Evolutionary conservation across 1,140 invertebrate species (phyloP).

Genomic region (Coptotermes formosanus): DNA sequence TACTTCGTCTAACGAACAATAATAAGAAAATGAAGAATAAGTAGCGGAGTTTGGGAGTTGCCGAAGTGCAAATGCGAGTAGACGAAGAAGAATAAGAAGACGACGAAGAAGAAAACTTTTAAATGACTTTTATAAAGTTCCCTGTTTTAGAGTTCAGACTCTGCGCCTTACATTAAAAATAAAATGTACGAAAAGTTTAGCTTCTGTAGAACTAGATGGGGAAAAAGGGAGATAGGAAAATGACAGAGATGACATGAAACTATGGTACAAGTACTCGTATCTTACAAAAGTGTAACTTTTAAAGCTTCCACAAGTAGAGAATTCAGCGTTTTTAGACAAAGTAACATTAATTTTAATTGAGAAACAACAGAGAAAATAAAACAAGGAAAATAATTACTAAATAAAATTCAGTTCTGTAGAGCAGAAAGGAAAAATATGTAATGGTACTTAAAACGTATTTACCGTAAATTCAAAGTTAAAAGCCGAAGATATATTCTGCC

Average conservation of each 20-base stretch:
- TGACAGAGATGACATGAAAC: not conserved
- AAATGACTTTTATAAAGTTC: slow-evolving; percentile 13
- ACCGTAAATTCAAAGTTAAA: too few relatives aligned
- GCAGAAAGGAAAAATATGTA: too few relatives aligned
- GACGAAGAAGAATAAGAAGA: not conserved
- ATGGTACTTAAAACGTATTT: too few relatives aligned
- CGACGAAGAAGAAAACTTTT: not conserved
- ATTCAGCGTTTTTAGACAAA: too few relatives aligned
- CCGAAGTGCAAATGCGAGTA: not conserved
- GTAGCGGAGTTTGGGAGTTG: slow-evolving; percentile 3
- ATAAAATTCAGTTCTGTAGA: too few relatives aligned
- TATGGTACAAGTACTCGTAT: not conserved
- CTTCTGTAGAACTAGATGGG: not conserved
- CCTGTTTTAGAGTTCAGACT: slow-evolving; percentile 1
- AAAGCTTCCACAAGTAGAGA: not conserved
- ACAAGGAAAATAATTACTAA: too few relatives aligned
- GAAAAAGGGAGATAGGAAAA: not conserved
- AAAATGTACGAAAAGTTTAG: not conserved
- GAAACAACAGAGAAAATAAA: too few relatives aligned
- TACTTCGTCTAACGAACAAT: not conserved
- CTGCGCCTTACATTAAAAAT: slow-evolving; percentile 20
- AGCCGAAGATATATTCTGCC: too few relatives aligned
- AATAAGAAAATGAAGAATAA: not conserved
- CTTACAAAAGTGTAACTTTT: not conserved
- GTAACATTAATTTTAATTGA: too few relatives aligned